Evolutionary conservation across 2,888 invertebrate genomes (phyloP), one percentile per base, ranked within the genome.

Genomic region (Sesia bembeciformis): DNA sequence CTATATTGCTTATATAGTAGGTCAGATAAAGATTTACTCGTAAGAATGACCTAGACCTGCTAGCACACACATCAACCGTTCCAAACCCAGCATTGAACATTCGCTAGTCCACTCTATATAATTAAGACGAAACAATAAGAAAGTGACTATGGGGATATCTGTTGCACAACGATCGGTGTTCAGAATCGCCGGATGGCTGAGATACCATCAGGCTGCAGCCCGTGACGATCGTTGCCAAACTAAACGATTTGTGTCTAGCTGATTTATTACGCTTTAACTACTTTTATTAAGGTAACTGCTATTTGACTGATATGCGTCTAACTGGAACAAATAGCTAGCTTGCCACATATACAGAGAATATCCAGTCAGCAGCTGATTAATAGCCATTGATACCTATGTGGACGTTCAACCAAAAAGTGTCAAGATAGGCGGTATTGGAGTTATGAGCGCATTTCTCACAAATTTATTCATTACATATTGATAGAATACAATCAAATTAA

Each of bases 81-180:
- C 23, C 23, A 23, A 23, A 23, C 59, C 54, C 70, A 70, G 72
- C 82, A 83, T 84, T 83, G 81, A 81, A 76, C 76, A 63, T 73
- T 66, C 56, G 59, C 52, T 63, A 59, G 63, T 63, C 62, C 62
- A 68, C 66, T 62, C 69, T 69, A 72, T 72, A 72, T 78, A 82
- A 85, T 85, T 83, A 83, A 84, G 66, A 72, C 73, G 69, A 81
- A 82, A 87, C 86, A 87, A 86, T 86, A 81, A 84, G 86, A 87
- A 87, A 87, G 86, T 70, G 64, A 71, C 62, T 56, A 60, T 64
- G 51, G 57, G 68, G 74, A 74, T 76, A 75, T 67, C 57, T 57
- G 67, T 85, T 86, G 80, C 78, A 70, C 74, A 83, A 84, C 64
- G 69, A 70, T 73, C 62, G 62, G 57, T 63, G 62, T 62, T 67